A percentile compares a stretch with the other conserved stretches of the same genome.
phyloP scores from a whole-genome alignment of 2,888 invertebrate genomes.

The Parascotia fuliginaria region DNA sequence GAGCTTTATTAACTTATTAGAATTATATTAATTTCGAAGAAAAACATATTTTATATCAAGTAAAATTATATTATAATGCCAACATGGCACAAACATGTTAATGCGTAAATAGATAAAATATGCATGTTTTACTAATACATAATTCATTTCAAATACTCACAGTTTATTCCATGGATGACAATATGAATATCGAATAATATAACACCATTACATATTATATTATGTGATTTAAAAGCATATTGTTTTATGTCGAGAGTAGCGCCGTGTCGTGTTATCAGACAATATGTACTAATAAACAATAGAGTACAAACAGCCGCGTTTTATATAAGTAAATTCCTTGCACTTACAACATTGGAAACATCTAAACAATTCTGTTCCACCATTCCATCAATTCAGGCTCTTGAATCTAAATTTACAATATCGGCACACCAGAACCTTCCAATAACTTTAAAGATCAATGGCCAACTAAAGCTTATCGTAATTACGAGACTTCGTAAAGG shows the following conservation, averaged over 20 bases:
- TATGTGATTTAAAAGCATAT: slow-evolving; percentile 4
- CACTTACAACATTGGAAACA: too few relatives aligned
- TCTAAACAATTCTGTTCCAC: too few relatives aligned
- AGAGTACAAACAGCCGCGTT: neutral
- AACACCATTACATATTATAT: slow-evolving; percentile 1
- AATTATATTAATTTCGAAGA: too few relatives aligned
- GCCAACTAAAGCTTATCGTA: too few relatives aligned
- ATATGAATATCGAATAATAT: slow-evolving; percentile 7
- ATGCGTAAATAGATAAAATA: neutral
- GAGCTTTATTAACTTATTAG: too few relatives aligned
- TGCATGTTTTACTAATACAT: neutral
- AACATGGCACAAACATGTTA: neutral
- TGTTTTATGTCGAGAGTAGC: neutral
- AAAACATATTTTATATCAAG: too few relatives aligned
- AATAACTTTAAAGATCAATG: too few relatives aligned
- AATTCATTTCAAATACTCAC: neutral
- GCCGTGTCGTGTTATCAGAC: neutral
- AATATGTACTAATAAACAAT: neutral
- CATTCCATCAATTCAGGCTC: too few relatives aligned
- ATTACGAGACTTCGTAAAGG: too few relatives aligned
- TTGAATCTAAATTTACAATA: too few relatives aligned
- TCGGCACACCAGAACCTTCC: too few relatives aligned
- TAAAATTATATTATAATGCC: neutral
- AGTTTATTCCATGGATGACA: neutral
- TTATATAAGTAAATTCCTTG: too few relatives aligned